Evolutionary conservation across 2,888 invertebrate species (phyloP), one percentile per base, ranked within the genome.

Genomic region (Lacanobia wlatinum): DNA sequence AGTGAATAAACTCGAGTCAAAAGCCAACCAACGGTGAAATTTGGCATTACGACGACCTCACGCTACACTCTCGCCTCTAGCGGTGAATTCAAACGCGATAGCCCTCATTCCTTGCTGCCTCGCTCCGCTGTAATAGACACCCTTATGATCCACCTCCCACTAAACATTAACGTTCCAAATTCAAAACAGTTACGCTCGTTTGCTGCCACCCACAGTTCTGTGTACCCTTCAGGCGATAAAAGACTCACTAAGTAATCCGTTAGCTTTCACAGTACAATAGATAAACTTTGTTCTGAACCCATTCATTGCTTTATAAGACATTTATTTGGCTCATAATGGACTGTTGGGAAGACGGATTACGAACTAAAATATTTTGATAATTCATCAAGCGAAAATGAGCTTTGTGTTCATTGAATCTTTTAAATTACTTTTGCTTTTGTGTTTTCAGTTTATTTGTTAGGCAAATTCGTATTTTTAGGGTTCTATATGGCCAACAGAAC

Each of bases 201-300:
- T 43, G 50, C 59, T 64, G 23, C n/a, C 48, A 43, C 53, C 34
- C 61, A 48, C 55, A 62, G 23, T 63, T 56, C 64, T 59, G 40
- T 28, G 46, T 62, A 66, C 50, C 70, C 61, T 34, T 21, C 9
- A 9, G 23, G 58, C 53, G 23, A 69, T 69, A 69, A 73, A 77
- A 56, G 21, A 28, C 59, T 66, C 53, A 52, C 23, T 65, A 50
- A 69, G 34, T 64, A 67, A 73, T 71, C 70, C 52, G 55, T 21
- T 67, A 64, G 65, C 67, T 74, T 34, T 52, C 48, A 56, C 60
- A 68, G 40, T 62, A 82, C 77, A 80, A 80, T 62, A 70, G 63
- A 70, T n/a, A 61, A 83, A 78, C 28, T 72, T 80, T 71, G 40
- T 58, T 68, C 14, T 56, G n/a, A 53, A 60, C 34, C 59, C 21